These are phyloP conservation scores for Melanotaenia pygmaea DNA, from an alignment of 2,797 vertebrate species.

Conservation along the genomic window DNA sequence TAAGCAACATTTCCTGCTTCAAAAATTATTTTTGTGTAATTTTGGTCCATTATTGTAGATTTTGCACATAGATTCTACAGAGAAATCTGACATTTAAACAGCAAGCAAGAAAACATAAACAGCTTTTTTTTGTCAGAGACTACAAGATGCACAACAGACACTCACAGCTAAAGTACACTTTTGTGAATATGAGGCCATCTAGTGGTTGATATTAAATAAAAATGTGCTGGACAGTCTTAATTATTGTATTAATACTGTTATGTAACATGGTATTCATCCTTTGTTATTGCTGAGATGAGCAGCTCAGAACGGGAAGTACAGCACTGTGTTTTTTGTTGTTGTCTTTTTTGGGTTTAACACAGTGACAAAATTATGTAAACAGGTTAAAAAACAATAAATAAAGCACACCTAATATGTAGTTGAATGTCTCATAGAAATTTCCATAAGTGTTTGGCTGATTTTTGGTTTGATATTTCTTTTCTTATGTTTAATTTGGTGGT, in stretches of 20 bases:
- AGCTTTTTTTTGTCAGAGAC: neutral
- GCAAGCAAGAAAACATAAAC: too few relatives aligned
- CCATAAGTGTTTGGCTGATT: too few relatives aligned
- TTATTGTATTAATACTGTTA: constrained; percentile 39
- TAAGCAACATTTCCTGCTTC: neutral
- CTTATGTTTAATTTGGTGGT: neutral
- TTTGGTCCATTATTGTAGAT: neutral
- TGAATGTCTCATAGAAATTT: neutral
- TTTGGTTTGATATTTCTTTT: neutral
- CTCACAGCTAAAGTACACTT: neutral
- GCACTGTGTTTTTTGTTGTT: neutral
- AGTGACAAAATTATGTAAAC: neutral
- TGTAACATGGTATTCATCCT: constrained; percentile 37
- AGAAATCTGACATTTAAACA: too few relatives aligned
- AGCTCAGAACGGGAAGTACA: neutral
- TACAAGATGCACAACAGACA: neutral
- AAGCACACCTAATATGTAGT: neutral
- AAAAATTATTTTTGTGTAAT: neutral
- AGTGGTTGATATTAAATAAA: constrained; percentile 40
- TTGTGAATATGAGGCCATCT: constrained; percentile 58
- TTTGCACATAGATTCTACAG: neutral
- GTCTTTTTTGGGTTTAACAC: neutral
- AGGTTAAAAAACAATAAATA: neutral
- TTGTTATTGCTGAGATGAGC: neutral
- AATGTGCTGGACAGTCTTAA: neutral